Percentiles rank a stretch among this genome's conserved stretches.
Evolutionary conservation across 2,888 invertebrate species (phyloP).

Genomic region (Spodoptera exigua): DNA sequence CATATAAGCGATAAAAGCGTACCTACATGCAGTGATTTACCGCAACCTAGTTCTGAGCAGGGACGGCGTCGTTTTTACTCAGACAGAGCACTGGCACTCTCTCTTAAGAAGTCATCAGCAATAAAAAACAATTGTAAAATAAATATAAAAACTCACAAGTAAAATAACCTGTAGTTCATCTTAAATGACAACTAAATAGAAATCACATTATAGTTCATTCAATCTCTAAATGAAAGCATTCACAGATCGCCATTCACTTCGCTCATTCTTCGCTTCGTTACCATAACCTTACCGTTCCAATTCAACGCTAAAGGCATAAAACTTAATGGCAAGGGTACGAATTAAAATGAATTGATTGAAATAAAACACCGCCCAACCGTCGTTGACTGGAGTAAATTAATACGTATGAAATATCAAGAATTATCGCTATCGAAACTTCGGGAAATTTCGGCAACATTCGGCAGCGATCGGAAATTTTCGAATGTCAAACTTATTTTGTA

Average conservation of each 20-base stretch:
- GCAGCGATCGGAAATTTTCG: conserved; percentile 38
- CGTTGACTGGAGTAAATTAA: conserved; percentile 50
- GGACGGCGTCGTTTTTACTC: no score
- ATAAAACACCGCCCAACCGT: conserved; percentile 57
- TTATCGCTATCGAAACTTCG: conserved; percentile 47
- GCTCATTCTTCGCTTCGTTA: conserved; percentile 21
- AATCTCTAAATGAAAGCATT: no score
- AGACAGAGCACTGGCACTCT: no score
- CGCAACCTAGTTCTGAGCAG: no score
- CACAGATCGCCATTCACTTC: not conserved
- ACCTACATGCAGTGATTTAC: no score
- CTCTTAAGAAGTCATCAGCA: no score
- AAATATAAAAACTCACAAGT: no score
- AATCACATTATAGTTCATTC: no score
- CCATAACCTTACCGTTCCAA: conserved; percentile 15
- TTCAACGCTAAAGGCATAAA: conserved; percentile 46
- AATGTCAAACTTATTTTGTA: conserved; percentile 33
- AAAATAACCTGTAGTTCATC: no score
- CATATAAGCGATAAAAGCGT: no score
- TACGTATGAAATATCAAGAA: conserved; percentile 55
- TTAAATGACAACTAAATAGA: no score
- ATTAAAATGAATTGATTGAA: conserved; percentile 63
- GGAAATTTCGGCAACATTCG: conserved; percentile 39
- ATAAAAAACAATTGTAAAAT: no score
- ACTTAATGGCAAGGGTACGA: conserved; percentile 45